A percentile compares a stretch with the other conserved stretches of the same genome.
phyloP scores from a whole-genome alignment of 2,888 invertebrate species.

The Microctonus brassicae region DNA sequence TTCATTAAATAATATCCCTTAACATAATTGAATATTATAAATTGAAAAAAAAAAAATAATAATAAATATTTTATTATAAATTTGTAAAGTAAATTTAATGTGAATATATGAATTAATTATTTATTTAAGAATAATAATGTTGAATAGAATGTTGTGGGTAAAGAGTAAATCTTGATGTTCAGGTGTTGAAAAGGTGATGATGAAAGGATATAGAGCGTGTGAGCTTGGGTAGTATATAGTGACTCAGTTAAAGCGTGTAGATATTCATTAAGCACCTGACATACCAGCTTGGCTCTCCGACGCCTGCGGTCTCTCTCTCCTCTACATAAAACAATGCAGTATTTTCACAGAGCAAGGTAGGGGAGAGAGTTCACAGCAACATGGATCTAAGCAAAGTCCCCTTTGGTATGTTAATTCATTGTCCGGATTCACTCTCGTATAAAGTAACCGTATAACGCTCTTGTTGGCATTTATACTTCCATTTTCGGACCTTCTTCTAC shows the following conservation, averaged over 20 bases:
- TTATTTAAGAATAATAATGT: background rate
- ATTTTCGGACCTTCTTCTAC: conserved; percentile 33
- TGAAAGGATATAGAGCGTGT: conserved; percentile 11
- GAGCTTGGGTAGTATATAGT: background rate
- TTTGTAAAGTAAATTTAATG: too few species aligned
- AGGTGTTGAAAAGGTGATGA: background rate
- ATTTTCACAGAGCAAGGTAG: conserved; percentile 15
- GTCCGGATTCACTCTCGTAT: conserved; percentile 36
- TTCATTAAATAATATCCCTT: background rate
- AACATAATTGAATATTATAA: too few species aligned
- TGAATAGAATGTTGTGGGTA: conserved; percentile 7
- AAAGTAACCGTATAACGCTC: conserved; percentile 11
- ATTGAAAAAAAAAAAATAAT: too few species aligned
- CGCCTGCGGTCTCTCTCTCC: background rate
- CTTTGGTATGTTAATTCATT: conserved; percentile 56
- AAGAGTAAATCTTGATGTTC: background rate
- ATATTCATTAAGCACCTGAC: conserved; percentile 47
- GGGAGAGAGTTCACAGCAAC: conserved; percentile 13
- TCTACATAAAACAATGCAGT: conserved; percentile 20
- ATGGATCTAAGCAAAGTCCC: conserved; percentile 17
- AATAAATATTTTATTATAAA: too few species aligned
- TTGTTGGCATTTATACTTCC: conserved; percentile 12
- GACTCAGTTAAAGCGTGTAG: conserved; percentile 37
- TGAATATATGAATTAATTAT: too few species aligned
- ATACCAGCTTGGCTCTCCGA: conserved; percentile 3